Base-by-base conservation (phyloP, 2,113 vertebrate species). In the Ibidorhyncha struthersii region DNA sequence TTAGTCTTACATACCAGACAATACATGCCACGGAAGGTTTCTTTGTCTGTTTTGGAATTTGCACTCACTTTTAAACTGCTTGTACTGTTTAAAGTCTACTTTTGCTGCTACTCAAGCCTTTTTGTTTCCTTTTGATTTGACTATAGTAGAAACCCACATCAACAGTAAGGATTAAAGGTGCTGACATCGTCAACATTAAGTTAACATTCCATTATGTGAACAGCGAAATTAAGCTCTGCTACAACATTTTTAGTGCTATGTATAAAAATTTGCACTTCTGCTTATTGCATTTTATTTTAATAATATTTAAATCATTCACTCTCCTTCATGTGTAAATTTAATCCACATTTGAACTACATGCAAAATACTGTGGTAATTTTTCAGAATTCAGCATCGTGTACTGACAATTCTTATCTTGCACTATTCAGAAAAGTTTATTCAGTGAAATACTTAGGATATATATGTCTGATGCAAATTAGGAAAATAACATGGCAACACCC, bases 51-150 rank as follows among this genome's bases (percentile, higher is more conserved):
- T 89, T 55, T 55, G 49, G n/a, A 82, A 87, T 63, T 71, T 80
- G 43, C 40, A 36, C 12, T 89, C 6, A 12, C 23, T 93, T 89
- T 78, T 67, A 56, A 84, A 85, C 18, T 55, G 38, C 11, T 38
- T 53, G n/a, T 25, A 29, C 12, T 62, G 15, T 25, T 83, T 65
- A 25, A 94, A 90, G 11, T 11, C 4, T 16, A 47, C 17, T 66
- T 56, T 17, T 49, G 10, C 72, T 72, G 36, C 45, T 13, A 67
- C 5, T 62, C 62, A 66, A 61, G 30, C 14, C 81, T 93, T 95
- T 94, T 94, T 93, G 61, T 92, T 95, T 87, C 82, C 47, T 92
- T 93, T 84, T 63, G 11, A 30, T 47, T 94, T 27, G 25, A 38
- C 14, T 62, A 16, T 27, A 91, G 59, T 1, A 70, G 30, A 79